Conservation (phyloP, 2,797 vertebrate genomes). For the Dromococcyx pavoninus region DNA sequence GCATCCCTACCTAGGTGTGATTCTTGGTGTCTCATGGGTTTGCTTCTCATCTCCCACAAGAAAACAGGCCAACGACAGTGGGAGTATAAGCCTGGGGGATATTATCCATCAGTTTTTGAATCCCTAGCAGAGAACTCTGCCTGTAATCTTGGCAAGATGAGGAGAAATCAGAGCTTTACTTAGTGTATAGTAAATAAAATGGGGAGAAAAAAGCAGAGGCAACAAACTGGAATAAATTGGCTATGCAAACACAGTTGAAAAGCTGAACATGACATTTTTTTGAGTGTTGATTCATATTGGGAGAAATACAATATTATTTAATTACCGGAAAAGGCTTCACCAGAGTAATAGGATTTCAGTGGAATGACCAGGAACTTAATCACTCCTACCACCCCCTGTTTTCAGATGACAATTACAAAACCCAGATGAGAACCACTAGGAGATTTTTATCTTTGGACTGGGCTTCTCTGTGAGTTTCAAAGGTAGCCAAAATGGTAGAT, state of each 20-base stretch:
- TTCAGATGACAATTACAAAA: constrained; percentile 50
- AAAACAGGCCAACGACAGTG: neutral
- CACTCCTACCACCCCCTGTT: neutral
- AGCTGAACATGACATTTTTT: neutral
- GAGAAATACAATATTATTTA: constrained; percentile 16
- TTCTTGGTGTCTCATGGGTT: constrained; percentile 21
- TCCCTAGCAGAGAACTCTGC: neutral
- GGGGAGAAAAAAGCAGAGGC: neutral
- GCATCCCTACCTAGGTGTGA: neutral
- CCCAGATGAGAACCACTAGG: constrained; percentile 48
- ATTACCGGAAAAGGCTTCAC: neutral
- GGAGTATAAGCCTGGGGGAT: neutral
- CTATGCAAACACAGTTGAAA: constrained; percentile 6
- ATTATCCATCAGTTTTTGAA: neutral
- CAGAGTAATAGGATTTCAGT: constrained; percentile 10
- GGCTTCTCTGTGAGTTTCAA: constrained; percentile 34
- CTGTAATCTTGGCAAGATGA: neutral
- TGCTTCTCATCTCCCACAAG: neutral
- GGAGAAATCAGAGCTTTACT: constrained; percentile 35
- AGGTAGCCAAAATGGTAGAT: constrained; percentile 28
- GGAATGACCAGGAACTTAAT: constrained; percentile 42
- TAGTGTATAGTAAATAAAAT: constrained; percentile 22
- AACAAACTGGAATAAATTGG: neutral
- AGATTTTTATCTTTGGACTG: constrained; percentile 29
- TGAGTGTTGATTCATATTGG: neutral